Evolutionary conservation across 2,797 vertebrate genomes (phyloP).

Genomic region (Micrastur ruficollis): DNA sequence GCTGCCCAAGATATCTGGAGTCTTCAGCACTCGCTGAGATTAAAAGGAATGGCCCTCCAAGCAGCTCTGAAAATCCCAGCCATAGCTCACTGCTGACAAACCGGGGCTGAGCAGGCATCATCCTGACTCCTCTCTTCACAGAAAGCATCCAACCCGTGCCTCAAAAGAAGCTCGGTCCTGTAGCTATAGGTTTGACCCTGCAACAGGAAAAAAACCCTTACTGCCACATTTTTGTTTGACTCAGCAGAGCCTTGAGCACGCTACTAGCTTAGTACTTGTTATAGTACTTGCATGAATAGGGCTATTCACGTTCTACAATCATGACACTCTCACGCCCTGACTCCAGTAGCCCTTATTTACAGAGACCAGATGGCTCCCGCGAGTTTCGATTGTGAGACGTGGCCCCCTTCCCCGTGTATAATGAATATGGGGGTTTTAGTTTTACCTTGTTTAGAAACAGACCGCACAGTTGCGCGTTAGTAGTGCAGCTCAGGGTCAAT

Average conservation of each 20-base stretch:
- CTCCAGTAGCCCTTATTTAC: background rate
- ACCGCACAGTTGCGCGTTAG: rapidly evolving
- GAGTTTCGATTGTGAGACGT: background rate
- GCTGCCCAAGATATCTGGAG: background rate
- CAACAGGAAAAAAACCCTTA: background rate
- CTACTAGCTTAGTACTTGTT: background rate
- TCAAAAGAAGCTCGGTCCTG: background rate
- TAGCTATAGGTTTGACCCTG: background rate
- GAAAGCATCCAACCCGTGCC: background rate
- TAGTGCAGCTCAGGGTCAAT: background rate
- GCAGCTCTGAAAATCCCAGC: background rate
- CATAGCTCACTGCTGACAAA: background rate
- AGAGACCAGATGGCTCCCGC: background rate
- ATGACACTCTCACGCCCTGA: background rate
- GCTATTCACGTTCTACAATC: background rate
- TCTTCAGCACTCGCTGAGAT: background rate
- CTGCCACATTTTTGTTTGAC: background rate
- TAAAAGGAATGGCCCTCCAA: background rate
- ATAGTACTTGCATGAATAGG: background rate
- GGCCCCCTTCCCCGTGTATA: background rate
- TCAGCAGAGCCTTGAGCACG: background rate
- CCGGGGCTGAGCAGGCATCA: background rate
- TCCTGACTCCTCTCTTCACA: background rate
- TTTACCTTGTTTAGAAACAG: background rate
- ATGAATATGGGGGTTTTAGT: background rate